Percentiles rank a stretch among this genome's conserved stretches.
Evolutionary conservation across 1,140 invertebrate species (phyloP).

Genomic region (Calephelis nemesis): DNA sequence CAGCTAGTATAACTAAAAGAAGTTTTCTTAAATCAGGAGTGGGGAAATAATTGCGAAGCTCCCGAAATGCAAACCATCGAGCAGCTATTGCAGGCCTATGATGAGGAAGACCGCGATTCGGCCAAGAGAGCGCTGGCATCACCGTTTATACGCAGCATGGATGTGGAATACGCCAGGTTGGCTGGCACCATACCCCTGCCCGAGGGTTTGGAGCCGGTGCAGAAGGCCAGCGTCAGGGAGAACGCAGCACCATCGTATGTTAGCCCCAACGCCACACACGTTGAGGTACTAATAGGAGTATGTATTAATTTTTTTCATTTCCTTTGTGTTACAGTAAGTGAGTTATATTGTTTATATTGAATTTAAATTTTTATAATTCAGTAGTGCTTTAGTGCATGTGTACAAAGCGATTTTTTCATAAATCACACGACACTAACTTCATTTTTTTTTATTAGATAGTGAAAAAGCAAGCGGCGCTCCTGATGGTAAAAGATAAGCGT

Average conservation of each 20-base stretch:
- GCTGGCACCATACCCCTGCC: slow-evolving; percentile 89
- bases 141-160: slow-evolving; percentile 96
- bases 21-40: slow-evolving; percentile 80
- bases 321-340: too few relatives aligned
- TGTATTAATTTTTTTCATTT: too few relatives aligned
- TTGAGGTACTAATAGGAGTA: slow-evolving; percentile 15
- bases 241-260: slow-evolving; percentile 87
- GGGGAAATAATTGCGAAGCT: slow-evolving; percentile 87
- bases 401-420: too few relatives aligned
- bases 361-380: too few relatives aligned
- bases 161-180: slow-evolving; percentile 93
- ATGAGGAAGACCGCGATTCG: slow-evolving; percentile 92
- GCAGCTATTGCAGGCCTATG: slow-evolving; percentile 91
- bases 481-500: too few relatives aligned
- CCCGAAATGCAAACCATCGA: slow-evolving; percentile 91
- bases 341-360: too few relatives aligned
- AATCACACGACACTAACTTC: too few relatives aligned
- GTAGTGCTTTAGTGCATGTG: too few relatives aligned
- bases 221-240: slow-evolving; percentile 82
- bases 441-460: too few relatives aligned
- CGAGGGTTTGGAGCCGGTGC: slow-evolving; percentile 79
- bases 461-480: too few relatives aligned
- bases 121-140: slow-evolving; percentile 87
- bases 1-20: too few relatives aligned
- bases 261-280: slow-evolving; percentile 60